Evolutionary conservation across 2,113 vertebrate species (phyloP).

Genomic region (Tapirus terrestris): DNA sequence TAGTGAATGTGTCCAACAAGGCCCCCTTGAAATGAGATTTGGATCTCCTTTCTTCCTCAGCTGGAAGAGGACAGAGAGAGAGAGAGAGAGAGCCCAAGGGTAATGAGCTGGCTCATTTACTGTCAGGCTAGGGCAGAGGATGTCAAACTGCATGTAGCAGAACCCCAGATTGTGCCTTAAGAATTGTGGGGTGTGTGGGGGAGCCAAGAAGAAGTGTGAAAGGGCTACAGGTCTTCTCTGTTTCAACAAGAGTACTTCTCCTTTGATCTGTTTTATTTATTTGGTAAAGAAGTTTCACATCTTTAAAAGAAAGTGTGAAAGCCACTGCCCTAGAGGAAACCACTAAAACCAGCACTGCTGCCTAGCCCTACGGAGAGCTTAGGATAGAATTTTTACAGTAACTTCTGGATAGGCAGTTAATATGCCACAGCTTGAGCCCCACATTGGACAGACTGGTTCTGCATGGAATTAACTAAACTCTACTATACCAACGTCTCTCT

Average conservation of each 20-base stretch:
- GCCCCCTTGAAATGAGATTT: slow-evolving; percentile 55
- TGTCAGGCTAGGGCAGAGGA: background rate
- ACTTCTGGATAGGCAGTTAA: background rate
- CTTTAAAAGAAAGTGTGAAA: background rate
- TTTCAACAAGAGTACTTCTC: background rate
- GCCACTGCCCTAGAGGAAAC: background rate
- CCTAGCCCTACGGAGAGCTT: background rate
- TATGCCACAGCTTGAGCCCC: background rate
- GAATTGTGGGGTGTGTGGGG: background rate
- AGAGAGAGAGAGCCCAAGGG: background rate
- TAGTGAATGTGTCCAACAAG: slow-evolving; percentile 54
- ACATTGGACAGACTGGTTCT: background rate
- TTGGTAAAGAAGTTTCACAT: background rate
- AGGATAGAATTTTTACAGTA: background rate
- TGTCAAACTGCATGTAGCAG: background rate
- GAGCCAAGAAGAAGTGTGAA: background rate
- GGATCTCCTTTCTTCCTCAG: slow-evolving; percentile 1
- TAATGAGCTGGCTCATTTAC: background rate
- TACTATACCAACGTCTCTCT: background rate
- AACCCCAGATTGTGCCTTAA: background rate
- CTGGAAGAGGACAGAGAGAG: background rate
- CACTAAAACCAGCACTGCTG: background rate
- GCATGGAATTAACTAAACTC: background rate
- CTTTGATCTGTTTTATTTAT: slow-evolving; percentile 6
- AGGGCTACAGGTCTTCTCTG: background rate